phyloP scores from a whole-genome alignment of 2,113 vertebrate species.

The Laticauda laticaudata region DNA sequence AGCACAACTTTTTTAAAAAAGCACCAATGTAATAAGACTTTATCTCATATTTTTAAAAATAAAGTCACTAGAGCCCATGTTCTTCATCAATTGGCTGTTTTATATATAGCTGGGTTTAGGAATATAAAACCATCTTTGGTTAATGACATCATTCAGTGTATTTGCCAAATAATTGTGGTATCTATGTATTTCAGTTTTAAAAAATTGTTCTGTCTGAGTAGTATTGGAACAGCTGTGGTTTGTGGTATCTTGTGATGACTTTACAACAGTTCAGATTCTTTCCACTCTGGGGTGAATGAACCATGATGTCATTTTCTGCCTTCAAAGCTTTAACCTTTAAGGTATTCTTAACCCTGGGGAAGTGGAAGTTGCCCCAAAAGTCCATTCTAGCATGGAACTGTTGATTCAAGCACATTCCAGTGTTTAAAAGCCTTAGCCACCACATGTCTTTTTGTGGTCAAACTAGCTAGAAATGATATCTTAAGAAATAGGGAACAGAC shows the following conservation, averaged over 20 bases:
- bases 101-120: constrained; percentile 34
- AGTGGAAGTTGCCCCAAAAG: constrained; percentile 53
- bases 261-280: constrained; percentile 67
- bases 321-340: constrained; percentile 60
- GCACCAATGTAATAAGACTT: neutral
- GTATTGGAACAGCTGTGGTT: constrained; percentile 64
- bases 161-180: constrained; percentile 74
- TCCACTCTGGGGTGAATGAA: constrained; percentile 64
- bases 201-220: constrained; percentile 57
- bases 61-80: constrained; percentile 30
- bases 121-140: constrained; percentile 62
- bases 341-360: constrained; percentile 51
- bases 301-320: constrained; percentile 74
- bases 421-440: constrained; percentile 64
- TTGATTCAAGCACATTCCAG: constrained; percentile 73
- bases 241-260: constrained; percentile 64
- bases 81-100: constrained; percentile 43
- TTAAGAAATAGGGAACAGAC: constrained; percentile 69
- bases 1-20: neutral
- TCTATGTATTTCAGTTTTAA: constrained; percentile 67
- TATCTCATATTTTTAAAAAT: neutral
- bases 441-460: constrained; percentile 71
- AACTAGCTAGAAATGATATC: constrained; percentile 74
- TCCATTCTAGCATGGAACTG: constrained; percentile 64
- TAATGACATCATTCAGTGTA: constrained; percentile 62